Percentiles rank a stretch among this genome's conserved stretches.
phyloP scores from a whole-genome alignment of 2,888 invertebrate species.

The Meiosimyza platycephala region DNA sequence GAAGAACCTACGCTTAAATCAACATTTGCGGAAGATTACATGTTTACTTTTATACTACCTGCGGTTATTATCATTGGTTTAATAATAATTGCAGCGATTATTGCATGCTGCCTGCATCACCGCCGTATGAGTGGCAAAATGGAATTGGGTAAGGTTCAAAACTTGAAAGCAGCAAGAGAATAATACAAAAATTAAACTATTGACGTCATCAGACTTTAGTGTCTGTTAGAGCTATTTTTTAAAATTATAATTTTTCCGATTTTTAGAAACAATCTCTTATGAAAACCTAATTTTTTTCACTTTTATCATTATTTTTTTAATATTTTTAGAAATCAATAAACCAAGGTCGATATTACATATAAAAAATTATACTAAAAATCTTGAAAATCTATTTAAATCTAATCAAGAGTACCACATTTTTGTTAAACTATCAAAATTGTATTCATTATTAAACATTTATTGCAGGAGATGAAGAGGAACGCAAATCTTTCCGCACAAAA shows the following conservation, averaged over 20 bases:
- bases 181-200: no score
- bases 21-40: slow-evolving; percentile 73
- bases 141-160: slow-evolving; percentile 76
- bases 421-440: not conserved
- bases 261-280: not conserved
- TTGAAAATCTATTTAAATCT: no score
- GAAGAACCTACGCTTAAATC: slow-evolving; percentile 64
- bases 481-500: slow-evolving; percentile 85
- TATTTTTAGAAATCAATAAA: not conserved
- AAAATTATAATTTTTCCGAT: not conserved
- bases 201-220: no score
- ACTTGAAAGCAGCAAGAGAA: no score
- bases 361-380: not conserved
- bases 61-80: slow-evolving; percentile 89
- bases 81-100: slow-evolving; percentile 85
- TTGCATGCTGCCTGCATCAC: slow-evolving; percentile 89
- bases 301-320: not conserved
- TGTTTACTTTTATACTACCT: slow-evolving; percentile 89
- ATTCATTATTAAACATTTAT: not conserved
- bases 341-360: no score
- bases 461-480: slow-evolving; percentile 80
- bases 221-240: not conserved
- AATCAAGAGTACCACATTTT: no score
- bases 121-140: slow-evolving; percentile 86
- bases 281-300: not conserved